These are phyloP conservation scores for Syritta pipiens DNA, from an alignment of 2,888 invertebrate species.

Conservation along the genomic window DNA sequence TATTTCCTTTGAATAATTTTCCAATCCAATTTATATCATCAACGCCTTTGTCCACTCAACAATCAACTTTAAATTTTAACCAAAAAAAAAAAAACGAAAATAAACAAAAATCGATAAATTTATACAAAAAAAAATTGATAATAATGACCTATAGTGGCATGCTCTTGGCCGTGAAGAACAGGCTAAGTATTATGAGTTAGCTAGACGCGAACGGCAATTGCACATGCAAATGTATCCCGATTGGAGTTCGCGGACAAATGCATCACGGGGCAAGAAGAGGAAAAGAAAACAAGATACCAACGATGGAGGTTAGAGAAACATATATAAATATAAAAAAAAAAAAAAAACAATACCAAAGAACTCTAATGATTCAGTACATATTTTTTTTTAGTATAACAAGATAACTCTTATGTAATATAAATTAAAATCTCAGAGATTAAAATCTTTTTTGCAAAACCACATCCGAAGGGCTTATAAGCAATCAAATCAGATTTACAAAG, in stretches of 20 bases:
- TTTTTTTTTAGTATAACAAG: slow-evolving; percentile 9
- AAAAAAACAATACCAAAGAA: slow-evolving; percentile 7
- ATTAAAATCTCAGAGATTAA: not conserved
- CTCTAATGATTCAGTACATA: not conserved
- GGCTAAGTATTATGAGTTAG: slow-evolving; percentile 99
- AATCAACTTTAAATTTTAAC: slow-evolving; percentile 46
- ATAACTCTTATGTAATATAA: slow-evolving; percentile 34
- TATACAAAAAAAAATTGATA: slow-evolving; percentile 18
- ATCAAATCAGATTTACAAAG: slow-evolving; percentile 22
- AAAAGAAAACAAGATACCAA: slow-evolving; percentile 99
- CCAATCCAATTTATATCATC: slow-evolving; percentile 59
- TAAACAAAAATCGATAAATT: slow-evolving; percentile 25
- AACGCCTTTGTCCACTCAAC: slow-evolving; percentile 57
- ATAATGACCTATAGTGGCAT: slow-evolving; percentile 90
- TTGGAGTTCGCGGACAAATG: slow-evolving; percentile 99
- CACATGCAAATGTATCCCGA: slow-evolving; percentile 99
- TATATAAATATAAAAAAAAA: slow-evolving; percentile 59
- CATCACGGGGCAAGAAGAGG: slow-evolving; percentile 99
- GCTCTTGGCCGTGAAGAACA: slow-evolving; percentile 99
- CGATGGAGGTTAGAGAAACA: slow-evolving; percentile 89
- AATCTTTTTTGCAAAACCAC: slow-evolving; percentile 5
- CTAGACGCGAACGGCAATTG: slow-evolving; percentile 98
- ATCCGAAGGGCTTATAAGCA: slow-evolving; percentile 14
- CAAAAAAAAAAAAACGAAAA: slow-evolving; percentile 38
- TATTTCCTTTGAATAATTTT: slow-evolving; percentile 66